Evolutionary conservation across 2,888 invertebrate species (phyloP), one percentile per base, ranked within the genome.

Genomic region (Elaeidobius kamerunicus): DNA sequence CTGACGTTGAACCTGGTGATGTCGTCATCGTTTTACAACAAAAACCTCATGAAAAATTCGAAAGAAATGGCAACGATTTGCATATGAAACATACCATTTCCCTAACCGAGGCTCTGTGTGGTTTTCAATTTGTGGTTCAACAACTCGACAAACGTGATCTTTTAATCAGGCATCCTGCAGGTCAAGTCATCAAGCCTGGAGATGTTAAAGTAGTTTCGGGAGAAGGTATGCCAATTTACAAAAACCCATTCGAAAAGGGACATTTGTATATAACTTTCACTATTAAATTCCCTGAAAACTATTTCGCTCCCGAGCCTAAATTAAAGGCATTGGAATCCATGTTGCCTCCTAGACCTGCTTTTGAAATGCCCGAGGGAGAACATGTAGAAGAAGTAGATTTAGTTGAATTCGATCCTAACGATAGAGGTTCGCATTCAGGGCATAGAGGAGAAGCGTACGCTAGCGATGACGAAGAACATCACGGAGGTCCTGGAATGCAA

Each of bases 151-250:
- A 90, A 1, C 79, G 94, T 40, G 84, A 87, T 66, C 75, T 96
- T 55, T 76, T 92, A 45, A 78, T 97, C 47, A 84, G 80, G 69
- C 86, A 85, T 63, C 78, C 83, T 44, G 81, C 89, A 3, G 95
- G 94, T 12, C 82, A 87, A 62, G 85, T 95, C 14, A 82, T 96
- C 58, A 85, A 87, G 65, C 91, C 92, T 46, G 90, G 89, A 70
- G 81, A 82, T 67, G 73, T 88, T 2, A 89, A 88, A 70, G 83
- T 85, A 56, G 83, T 96, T 49, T 76, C 77, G 56, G 87, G 86
- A 3, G 92, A 94, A 73, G 96, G 96, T 16, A 96, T 96, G 94
- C 96, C 96, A 1, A 77, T 82, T 28, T 83, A 83, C 65, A 87
- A 86, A 69, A 88, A 87, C 72, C 90, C 91, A 4, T 87, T 88